Evolutionary conservation across 2,113 vertebrate species (phyloP).

Genomic region (Varanus komodoensis): DNA sequence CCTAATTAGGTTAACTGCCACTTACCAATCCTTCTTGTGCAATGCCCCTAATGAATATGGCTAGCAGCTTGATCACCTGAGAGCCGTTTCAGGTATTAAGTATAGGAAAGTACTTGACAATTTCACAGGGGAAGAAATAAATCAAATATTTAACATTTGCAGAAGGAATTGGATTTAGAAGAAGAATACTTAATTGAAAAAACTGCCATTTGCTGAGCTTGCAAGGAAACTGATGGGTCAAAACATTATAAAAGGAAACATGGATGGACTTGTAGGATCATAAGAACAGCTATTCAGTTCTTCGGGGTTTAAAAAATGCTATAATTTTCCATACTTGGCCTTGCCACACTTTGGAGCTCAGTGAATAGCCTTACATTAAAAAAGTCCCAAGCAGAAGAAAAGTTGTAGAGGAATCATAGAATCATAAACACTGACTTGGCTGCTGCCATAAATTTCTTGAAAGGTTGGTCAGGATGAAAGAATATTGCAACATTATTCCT

Average conservation of each 20-base stretch:
- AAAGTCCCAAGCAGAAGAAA: conserved; percentile 30
- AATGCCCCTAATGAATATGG: neutral
- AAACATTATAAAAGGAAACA: neutral
- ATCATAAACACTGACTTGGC: neutral
- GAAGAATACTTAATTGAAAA: neutral
- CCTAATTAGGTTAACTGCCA: neutral
- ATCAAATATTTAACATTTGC: conserved; percentile 16
- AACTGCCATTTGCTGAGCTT: neutral
- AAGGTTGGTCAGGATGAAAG: conserved; percentile 32
- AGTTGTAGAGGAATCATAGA: conserved; percentile 34
- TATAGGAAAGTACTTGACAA: neutral
- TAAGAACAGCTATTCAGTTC: neutral
- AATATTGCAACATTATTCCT: conserved; percentile 41
- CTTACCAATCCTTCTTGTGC: too few relatives aligned
- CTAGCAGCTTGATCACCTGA: neutral
- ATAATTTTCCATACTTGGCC: neutral
- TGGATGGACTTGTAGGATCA: neutral
- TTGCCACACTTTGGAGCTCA: neutral
- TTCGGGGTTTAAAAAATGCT: neutral
- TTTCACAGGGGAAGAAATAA: neutral
- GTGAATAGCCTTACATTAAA: neutral
- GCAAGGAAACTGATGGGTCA: neutral
- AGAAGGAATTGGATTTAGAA: neutral
- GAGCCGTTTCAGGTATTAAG: neutral
- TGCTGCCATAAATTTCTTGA: conserved; percentile 14